Evolutionary conservation across 2,113 vertebrate species (phyloP).

Genomic region (Pseudorasbora parva): DNA sequence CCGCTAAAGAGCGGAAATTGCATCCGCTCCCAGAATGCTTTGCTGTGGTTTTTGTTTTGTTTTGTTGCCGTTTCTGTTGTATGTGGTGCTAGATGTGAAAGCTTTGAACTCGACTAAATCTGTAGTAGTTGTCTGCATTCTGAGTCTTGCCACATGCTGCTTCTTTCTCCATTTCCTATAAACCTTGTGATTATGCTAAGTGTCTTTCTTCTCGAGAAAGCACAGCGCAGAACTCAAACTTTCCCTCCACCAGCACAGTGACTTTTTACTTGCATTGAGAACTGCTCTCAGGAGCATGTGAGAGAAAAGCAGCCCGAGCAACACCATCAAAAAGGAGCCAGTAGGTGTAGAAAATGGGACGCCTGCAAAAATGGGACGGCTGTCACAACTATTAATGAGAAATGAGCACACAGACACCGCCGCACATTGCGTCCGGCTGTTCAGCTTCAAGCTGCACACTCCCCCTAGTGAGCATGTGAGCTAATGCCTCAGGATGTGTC

Average conservation of each 20-base stretch:
- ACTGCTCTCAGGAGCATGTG: constrained; percentile 14
- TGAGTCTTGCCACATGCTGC: constrained; percentile 11
- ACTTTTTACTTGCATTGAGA: constrained; percentile 30
- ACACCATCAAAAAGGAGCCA: neutral
- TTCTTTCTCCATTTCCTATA: constrained; percentile 23
- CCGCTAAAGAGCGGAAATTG: neutral
- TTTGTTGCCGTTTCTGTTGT: constrained; percentile 1
- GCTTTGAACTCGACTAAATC: constrained; percentile 26
- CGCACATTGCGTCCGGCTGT: constrained; percentile 13
- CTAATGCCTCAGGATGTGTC: constrained; percentile 69
- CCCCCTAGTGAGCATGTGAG: constrained; percentile 76
- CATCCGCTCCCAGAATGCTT: constrained; percentile 11
- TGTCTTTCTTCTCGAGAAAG: constrained; percentile 30
- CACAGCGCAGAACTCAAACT: constrained; percentile 11
- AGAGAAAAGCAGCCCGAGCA: constrained; percentile 10
- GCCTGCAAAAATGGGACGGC: constrained; percentile 2
- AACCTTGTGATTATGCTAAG: constrained; percentile 37
- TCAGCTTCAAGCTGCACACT: constrained; percentile 69
- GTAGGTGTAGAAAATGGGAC: constrained; percentile 33
- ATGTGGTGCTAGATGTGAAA: neutral
- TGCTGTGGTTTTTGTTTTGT: constrained; percentile 23
- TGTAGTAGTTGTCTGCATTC: constrained; percentile 31
- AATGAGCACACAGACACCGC: neutral
- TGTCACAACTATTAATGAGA: constrained; percentile 29
- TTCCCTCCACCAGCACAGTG: constrained; percentile 15